phyloP scores from a whole-genome alignment of 2,888 invertebrate species.

The Sminthurides aquaticus region DNA sequence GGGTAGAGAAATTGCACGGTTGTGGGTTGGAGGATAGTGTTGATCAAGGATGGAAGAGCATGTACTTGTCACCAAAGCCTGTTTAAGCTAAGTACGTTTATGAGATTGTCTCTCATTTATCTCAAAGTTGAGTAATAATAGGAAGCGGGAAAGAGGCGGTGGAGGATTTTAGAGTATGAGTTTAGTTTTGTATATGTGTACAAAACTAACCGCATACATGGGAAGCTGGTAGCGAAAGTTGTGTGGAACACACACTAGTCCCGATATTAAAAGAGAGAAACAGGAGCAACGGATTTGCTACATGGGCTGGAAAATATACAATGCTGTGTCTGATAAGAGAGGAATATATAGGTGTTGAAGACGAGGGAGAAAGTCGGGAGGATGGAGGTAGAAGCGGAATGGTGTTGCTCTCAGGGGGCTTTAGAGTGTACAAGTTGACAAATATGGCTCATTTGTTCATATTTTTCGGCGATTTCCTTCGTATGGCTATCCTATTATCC shows the following conservation, averaged over 20 bases:
- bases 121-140: neutral
- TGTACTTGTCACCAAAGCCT: too few species aligned
- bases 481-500: slow-evolving; percentile 25
- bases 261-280: too few species aligned
- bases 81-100: neutral
- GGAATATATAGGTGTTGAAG: neutral
- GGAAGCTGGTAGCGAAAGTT: too few species aligned
- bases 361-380: neutral
- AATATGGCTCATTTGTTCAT: slow-evolving; percentile 32
- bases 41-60: too few species aligned
- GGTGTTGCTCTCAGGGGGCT: slow-evolving; percentile 20
- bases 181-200: too few species aligned
- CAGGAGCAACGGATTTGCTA: too few species aligned
- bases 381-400: neutral
- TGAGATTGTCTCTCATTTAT: neutral
- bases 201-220: too few species aligned
- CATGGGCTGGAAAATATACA: neutral
- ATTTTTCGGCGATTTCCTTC: slow-evolving; percentile 27
- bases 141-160: too few species aligned
- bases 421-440: slow-evolving; percentile 25
- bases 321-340: neutral
- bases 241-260: too few species aligned
- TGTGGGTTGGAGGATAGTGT: too few species aligned
- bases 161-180: neutral
- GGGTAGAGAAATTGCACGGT: neutral